Base-by-base conservation (phyloP, 2,888 invertebrate species). In the Dicyrtomina minuta region DNA sequence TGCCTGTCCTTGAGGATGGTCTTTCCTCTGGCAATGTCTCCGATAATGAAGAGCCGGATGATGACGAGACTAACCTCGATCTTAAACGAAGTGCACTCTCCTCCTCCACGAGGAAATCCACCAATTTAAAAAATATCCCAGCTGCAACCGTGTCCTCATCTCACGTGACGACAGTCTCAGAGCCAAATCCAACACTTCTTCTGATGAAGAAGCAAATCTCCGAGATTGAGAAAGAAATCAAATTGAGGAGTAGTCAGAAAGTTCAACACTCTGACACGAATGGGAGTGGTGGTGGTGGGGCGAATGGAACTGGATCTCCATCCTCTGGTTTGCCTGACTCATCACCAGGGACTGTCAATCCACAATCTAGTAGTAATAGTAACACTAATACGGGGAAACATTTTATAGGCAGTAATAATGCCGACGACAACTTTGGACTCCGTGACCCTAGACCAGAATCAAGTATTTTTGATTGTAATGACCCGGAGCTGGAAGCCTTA, bases 1-100 rank as follows among this genome's bases (percentile, higher is more conserved):
- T 96, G 90, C 96, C 96, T 0, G 90, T 93, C 17, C 87, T 96
- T 55, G 95, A 96, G 81, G 96, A 96, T 82, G 96, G 95, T 0
- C 84, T 96, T 69, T 95, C 95, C 1, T 95, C 95, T 44, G 95
- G 95, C 1, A 95, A 95, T 81, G 93, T 90, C 1, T 94, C 94
- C 74, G 96, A 96, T 81, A 91, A 89, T 0, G 96, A 96, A 66
- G 79, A 79, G 17, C 70, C 58, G 33, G 64, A 64, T 51, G 66
- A 71, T 64, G 65, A 59, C 24, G 64, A 67, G n/a, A 17, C 22
- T 20, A 49, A 49, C 13, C 13, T 46, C 8, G 58, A 64, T 15
- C 41, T 44, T 8, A 58, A 60, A 26, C 27, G 53, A 27, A 66
- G 15, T 49, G 41, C n/a, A 26, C 8, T 46, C 12, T 20, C 27